These are phyloP conservation scores for Bombus superbus DNA, from an alignment of 1,140 invertebrate species.

Conservation along the genomic window DNA sequence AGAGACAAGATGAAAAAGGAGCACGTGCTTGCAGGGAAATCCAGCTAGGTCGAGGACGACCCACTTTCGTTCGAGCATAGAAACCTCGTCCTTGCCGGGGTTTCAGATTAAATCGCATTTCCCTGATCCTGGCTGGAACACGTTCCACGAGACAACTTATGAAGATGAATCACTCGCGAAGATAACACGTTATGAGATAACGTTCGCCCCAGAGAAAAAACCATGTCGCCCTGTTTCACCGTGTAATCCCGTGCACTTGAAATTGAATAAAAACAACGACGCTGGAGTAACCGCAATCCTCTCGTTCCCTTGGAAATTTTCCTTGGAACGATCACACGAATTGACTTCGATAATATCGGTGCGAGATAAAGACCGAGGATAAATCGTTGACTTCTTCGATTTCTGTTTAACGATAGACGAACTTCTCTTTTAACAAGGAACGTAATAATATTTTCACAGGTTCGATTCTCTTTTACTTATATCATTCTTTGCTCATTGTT, in stretches of 20 bases:
- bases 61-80: not conserved
- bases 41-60: constrained; percentile 13
- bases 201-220: not conserved
- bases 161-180: constrained; percentile 36
- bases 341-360: no score
- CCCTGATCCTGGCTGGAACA: constrained; percentile 24
- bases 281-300: not conserved
- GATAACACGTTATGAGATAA: constrained; percentile 33
- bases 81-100: constrained; percentile 13
- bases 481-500: no score
- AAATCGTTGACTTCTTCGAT: no score
- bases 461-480: no score
- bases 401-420: no score
- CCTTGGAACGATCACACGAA: not conserved
- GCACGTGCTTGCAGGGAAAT: constrained; percentile 5
- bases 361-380: not conserved
- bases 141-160: constrained; percentile 24
- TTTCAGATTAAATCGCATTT: constrained; percentile 42
- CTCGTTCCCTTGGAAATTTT: not conserved
- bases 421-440: no score
- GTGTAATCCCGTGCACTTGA: constrained; percentile 7
- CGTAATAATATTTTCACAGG: no score
- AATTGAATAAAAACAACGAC: constrained; percentile 33
- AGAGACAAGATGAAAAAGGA: not conserved
- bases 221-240: not conserved